A percentile compares a stretch with the other conserved stretches of the same genome.
Evolutionary conservation across 92 coral and sea anemone species (phyloP).

Genomic region (Isaurus tuberculatus): DNA sequence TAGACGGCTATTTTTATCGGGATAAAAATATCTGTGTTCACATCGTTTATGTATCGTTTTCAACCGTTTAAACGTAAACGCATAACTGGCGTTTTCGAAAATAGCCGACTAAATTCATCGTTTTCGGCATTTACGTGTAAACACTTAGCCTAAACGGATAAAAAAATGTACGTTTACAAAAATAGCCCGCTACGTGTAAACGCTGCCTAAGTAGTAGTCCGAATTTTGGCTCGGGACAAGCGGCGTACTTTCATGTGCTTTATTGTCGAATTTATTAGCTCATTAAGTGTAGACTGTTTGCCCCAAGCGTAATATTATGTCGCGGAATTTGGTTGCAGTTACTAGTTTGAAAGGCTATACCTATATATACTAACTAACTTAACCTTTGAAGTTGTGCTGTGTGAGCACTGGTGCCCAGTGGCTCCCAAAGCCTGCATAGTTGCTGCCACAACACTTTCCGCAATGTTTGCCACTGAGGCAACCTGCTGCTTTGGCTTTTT

Average conservation of each 20-base stretch:
- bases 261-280: background rate
- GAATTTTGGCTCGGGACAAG: conserved; percentile 18
- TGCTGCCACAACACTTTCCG: conserved; percentile 22
- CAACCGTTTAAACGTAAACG: too few species aligned
- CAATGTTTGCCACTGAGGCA: conserved; percentile 7
- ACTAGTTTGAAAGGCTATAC: conserved; percentile 3
- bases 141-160: too few species aligned
- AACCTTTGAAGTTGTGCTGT: conserved; percentile 14
- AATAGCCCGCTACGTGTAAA: conserved; percentile 17
- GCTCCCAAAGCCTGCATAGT: conserved; percentile 18
- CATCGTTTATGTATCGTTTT: conserved; percentile 18
- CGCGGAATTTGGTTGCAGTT: conserved; percentile 13
- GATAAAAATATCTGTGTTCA: conserved; percentile 14
- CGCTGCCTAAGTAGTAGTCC: conserved; percentile 23
- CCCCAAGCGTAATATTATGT: background rate
- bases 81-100: conserved; percentile 14
- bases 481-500: background rate
- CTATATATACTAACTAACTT: background rate
- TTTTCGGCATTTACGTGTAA: conserved; percentile 14
- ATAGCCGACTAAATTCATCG: conserved; percentile 10
- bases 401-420: conserved; percentile 15
- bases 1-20: background rate
- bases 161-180: conserved; percentile 10
- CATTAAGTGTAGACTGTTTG: conserved; percentile 7
- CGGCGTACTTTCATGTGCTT: background rate